Conservation (phyloP, 2,888 invertebrate species). For the Metopia argyrocephala region DNA sequence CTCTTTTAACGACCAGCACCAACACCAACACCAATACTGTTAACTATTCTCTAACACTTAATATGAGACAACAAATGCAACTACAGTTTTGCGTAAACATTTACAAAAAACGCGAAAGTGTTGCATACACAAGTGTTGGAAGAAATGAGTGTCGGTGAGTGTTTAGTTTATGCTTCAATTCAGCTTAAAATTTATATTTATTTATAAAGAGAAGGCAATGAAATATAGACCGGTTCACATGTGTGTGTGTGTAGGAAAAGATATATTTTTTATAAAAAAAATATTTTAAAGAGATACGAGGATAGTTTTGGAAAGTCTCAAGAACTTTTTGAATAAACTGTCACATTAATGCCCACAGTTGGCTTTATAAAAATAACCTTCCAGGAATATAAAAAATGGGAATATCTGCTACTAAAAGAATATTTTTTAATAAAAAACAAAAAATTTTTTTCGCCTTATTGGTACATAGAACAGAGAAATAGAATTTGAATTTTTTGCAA, state of each 20-base stretch:
- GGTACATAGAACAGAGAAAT: too few species aligned
- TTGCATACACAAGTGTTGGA: neutral
- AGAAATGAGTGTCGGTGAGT: constrained; percentile 13
- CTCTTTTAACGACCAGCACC: constrained; percentile 15
- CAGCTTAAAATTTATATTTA: constrained; percentile 53
- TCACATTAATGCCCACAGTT: too few species aligned
- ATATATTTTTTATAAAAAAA: neutral
- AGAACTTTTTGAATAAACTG: neutral
- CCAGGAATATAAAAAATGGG: too few species aligned
- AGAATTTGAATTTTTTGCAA: too few species aligned
- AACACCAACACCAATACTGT: constrained; percentile 3
- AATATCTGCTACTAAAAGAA: too few species aligned
- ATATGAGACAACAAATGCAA: constrained; percentile 6
- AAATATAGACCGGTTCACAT: neutral
- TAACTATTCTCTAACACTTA: constrained; percentile 24
- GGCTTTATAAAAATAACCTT: too few species aligned
- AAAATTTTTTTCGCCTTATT: too few species aligned
- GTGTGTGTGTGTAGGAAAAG: neutral
- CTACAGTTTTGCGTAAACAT: constrained; percentile 36
- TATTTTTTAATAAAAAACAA: too few species aligned
- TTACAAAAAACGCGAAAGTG: constrained; percentile 52
- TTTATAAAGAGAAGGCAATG: constrained; percentile 15
- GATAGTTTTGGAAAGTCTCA: neutral
- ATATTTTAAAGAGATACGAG: neutral
- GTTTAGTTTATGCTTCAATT: constrained; percentile 59